Conservation (phyloP, 2,113 vertebrate species). For the Oryzias curvinotus region DNA sequence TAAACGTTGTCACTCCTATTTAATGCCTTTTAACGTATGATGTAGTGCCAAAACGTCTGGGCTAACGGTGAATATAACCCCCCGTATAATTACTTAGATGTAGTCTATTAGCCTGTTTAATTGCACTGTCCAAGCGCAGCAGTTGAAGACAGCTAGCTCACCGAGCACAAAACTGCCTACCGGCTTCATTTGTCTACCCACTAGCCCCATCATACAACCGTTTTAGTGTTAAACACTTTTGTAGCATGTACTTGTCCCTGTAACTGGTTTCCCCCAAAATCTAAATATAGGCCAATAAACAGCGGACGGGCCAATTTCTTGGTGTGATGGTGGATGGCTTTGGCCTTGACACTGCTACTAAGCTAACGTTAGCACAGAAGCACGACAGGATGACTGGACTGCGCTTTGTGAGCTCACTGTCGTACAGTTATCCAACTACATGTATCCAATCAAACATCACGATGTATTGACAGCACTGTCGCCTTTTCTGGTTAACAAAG, state of each 20-base stretch:
- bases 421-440: slow-evolving; percentile 8
- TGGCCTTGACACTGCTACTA: slow-evolving; percentile 63
- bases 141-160: neutral
- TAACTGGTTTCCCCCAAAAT: neutral
- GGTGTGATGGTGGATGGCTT: slow-evolving; percentile 37
- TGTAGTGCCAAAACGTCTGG: slow-evolving; percentile 7
- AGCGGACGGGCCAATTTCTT: slow-evolving; percentile 37
- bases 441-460: neutral
- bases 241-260: neutral
- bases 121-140: neutral
- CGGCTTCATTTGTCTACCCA: neutral
- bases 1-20: neutral
- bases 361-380: slow-evolving; percentile 58
- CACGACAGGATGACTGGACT: slow-evolving; percentile 66
- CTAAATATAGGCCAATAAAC: neutral
- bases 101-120: slow-evolving; percentile 29
- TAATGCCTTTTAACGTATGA: too few species aligned
- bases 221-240: neutral
- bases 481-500: too few species aligned
- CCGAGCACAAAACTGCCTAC: neutral
- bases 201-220: neutral
- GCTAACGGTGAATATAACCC: slow-evolving; percentile 4
- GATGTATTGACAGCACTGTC: neutral
- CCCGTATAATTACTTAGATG: slow-evolving; percentile 12
- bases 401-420: slow-evolving; percentile 64